Conservation (phyloP, 2,888 invertebrate genomes). For the Campoletis raptor region DNA sequence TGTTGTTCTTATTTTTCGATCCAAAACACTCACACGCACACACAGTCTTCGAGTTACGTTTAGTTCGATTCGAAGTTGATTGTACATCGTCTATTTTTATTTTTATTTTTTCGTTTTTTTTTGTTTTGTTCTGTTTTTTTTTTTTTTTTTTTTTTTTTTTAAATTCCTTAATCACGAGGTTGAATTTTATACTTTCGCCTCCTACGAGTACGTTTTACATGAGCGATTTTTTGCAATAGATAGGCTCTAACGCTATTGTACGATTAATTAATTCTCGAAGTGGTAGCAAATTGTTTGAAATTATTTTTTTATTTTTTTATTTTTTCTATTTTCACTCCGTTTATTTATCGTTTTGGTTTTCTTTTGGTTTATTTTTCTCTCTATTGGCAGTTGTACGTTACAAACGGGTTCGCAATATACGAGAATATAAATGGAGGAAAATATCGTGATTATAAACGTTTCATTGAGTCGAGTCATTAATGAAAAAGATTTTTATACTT, state of each 20-base stretch:
- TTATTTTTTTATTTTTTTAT: conserved; percentile 20
- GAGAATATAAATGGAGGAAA: conserved; percentile 28
- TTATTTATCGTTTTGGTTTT: background rate
- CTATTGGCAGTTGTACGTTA: conserved; percentile 69
- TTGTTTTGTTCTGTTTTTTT: background rate
- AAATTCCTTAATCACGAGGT: background rate
- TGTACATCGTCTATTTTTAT: conserved; percentile 68
- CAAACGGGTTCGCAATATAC: conserved; percentile 33
- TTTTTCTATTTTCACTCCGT: background rate
- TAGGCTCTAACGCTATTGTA: conserved; percentile 43
- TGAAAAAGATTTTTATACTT: background rate
- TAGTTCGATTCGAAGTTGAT: conserved; percentile 70
- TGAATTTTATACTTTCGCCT: conserved; percentile 26
- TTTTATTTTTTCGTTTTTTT: conserved; percentile 18
- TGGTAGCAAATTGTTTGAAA: conserved; percentile 45
- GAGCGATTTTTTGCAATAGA: conserved; percentile 44
- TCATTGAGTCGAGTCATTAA: background rate
- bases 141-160: background rate
- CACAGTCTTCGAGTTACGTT: conserved; percentile 60
- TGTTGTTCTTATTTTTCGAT: background rate
- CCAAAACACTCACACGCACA: conserved; percentile 23
- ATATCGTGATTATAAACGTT: conserved; percentile 15
- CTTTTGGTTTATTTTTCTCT: conserved; percentile 33
- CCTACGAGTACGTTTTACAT: conserved; percentile 42
- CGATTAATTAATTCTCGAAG: conserved; percentile 44